A percentile compares a stretch with the other conserved stretches of the same genome.
These are phyloP conservation scores for Cyclopterus lumpus DNA, from an alignment of 2,797 vertebrate genomes.

Conservation along the genomic window DNA sequence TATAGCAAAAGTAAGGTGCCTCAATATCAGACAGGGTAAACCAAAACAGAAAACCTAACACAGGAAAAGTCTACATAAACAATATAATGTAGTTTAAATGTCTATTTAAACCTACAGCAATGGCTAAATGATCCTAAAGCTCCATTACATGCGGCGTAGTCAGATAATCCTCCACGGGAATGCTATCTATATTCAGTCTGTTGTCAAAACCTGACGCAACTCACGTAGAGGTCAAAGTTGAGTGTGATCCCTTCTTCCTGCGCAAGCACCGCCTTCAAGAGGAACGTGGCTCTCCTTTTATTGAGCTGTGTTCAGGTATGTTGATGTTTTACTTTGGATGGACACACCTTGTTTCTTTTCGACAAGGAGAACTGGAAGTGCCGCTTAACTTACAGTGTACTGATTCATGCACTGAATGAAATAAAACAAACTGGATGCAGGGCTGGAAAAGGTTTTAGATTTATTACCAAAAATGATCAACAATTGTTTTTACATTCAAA, in stretches of 20 bases:
- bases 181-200: background rate
- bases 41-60: background rate
- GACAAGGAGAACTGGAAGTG: slow-evolving; percentile 59
- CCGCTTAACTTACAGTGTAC: background rate
- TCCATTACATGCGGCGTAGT: slow-evolving; percentile 39
- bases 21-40: too few species aligned
- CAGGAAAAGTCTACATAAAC: background rate
- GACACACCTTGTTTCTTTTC: slow-evolving; percentile 55
- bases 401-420: background rate
- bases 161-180: slow-evolving; percentile 4
- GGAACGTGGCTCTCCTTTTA: slow-evolving; percentile 24
- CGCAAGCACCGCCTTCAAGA: slow-evolving; percentile 42
- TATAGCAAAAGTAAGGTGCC: background rate
- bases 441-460: background rate
- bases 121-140: background rate
- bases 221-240: slow-evolving; percentile 14
- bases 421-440: slow-evolving; percentile 1
- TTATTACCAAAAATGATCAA: slow-evolving; percentile 47
- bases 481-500: slow-evolving; percentile 2
- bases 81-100: background rate
- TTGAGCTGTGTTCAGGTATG: slow-evolving; percentile 34
- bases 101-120: background rate
- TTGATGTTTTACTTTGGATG: background rate
- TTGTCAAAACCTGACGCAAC: background rate
- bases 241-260: slow-evolving; percentile 39